These are phyloP conservation scores for Drosophila diplacantha DNA, from an alignment of 2,888 invertebrate genomes.

Conservation along the genomic window DNA sequence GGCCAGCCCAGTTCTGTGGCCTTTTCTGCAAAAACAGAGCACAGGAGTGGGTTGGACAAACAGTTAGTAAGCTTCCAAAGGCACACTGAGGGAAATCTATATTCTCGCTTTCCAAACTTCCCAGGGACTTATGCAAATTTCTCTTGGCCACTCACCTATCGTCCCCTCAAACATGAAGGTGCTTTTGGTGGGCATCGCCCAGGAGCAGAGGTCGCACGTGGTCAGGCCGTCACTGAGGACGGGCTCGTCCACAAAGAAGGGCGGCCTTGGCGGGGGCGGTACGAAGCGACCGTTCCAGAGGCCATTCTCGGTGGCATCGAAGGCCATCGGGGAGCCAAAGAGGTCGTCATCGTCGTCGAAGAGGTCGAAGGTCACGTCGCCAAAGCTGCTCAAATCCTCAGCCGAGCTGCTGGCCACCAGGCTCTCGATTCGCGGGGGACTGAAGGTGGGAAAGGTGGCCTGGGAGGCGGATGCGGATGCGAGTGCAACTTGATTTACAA, in stretches of 20 bases:
- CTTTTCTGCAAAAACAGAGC: slow-evolving; percentile 70
- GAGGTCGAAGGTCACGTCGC: slow-evolving; percentile 76
- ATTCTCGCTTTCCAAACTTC: not conserved
- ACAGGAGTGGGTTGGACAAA: slow-evolving; percentile 9
- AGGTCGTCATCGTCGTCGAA: slow-evolving; percentile 77
- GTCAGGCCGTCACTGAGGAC: slow-evolving; percentile 83
- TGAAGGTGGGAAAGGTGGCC: slow-evolving; percentile 62
- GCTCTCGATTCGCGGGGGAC: slow-evolving; percentile 75
- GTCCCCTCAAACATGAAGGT: slow-evolving; percentile 81
- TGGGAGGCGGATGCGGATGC: slow-evolving; percentile 26
- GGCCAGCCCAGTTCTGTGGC: slow-evolving; percentile 84
- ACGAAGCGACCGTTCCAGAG: slow-evolving; percentile 80
- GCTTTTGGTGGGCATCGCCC: slow-evolving; percentile 83
- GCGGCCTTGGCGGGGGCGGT: slow-evolving; percentile 83
- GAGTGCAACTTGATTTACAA: slow-evolving; percentile 67
- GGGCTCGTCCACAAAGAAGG: slow-evolving; percentile 82
- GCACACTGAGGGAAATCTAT: slow-evolving; percentile 1
- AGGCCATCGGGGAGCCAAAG: slow-evolving; percentile 78
- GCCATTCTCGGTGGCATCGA: slow-evolving; percentile 78
- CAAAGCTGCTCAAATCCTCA: slow-evolving; percentile 73
- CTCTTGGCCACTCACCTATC: slow-evolving; percentile 79
- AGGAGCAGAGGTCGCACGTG: slow-evolving; percentile 85
- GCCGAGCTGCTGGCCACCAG: slow-evolving; percentile 76
- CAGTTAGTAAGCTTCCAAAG: slow-evolving; percentile 15
- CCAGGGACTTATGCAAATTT: not conserved